phyloP scores from a whole-genome alignment of 2,113 vertebrate species.

The Suricata suricatta region DNA sequence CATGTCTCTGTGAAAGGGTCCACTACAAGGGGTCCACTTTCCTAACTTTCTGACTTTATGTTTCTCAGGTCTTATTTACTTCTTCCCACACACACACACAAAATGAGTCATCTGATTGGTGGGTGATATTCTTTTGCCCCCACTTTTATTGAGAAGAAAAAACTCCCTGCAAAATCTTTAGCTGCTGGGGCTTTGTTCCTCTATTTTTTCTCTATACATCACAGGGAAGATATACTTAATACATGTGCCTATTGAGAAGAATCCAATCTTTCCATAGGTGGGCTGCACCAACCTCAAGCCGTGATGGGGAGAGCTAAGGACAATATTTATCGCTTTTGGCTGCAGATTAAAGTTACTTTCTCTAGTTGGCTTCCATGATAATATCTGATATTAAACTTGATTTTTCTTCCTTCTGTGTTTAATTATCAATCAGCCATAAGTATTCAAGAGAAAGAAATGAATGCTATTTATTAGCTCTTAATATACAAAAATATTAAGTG shows the following conservation, averaged over 20 bases:
- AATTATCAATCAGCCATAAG: not conserved
- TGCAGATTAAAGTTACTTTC: not conserved
- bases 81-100: not conserved
- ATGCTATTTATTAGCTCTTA: not conserved
- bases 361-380: not conserved
- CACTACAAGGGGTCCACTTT: not conserved
- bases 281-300: fast-evolving
- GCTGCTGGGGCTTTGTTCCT: not conserved
- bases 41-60: not conserved
- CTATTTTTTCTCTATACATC: not conserved
- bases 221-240: not conserved
- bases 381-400: not conserved
- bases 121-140: not conserved
- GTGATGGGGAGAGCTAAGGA: not conserved
- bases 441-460: not conserved
- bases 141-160: not conserved
- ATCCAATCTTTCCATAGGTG: fast-evolving
- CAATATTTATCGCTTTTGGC: not conserved
- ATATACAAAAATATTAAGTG: not conserved
- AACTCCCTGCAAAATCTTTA: not conserved
- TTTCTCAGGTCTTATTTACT: not conserved
- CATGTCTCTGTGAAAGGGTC: not conserved
- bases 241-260: not conserved
- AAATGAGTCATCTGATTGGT: not conserved
- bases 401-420: not conserved